Evolutionary conservation across 1,140 invertebrate species (phyloP).

Genomic region (Galleria mellonella): DNA sequence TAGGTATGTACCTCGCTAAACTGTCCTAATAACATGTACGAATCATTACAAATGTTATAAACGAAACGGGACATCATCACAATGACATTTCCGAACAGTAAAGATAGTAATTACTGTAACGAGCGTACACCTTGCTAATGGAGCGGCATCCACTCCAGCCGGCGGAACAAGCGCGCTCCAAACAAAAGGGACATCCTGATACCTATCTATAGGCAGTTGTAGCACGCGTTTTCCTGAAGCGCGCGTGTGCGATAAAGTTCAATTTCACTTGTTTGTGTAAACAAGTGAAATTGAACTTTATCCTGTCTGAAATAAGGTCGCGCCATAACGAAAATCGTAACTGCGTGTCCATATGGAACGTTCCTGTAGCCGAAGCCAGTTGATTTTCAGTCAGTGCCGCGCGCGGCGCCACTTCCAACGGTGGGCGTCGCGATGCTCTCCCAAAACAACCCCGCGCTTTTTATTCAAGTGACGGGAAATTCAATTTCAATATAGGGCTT

Average conservation of each 20-base stretch:
- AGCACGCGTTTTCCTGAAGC: slow-evolving; percentile 3
- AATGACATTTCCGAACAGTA: too few species aligned
- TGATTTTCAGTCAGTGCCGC: slow-evolving; percentile 59
- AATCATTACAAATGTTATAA: too few species aligned
- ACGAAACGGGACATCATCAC: too few species aligned
- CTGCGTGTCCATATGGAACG: slow-evolving; percentile 26
- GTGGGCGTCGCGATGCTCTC: slow-evolving; percentile 58
- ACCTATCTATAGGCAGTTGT: slow-evolving; percentile 24
- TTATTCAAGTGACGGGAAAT: slow-evolving; percentile 16
- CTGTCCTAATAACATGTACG: too few species aligned
- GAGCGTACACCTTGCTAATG: slow-evolving; percentile 38
- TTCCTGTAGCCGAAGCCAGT: slow-evolving; percentile 35
- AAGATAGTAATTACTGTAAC: slow-evolving; percentile 6
- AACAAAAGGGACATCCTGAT: slow-evolving; percentile 65
- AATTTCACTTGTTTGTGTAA: slow-evolving; percentile 9
- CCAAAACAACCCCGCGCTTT: slow-evolving; percentile 30
- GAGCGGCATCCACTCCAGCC: slow-evolving; percentile 40
- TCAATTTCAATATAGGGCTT: slow-evolving; percentile 16
- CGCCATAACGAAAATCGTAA: slow-evolving; percentile 8
- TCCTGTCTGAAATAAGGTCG: slow-evolving; percentile 17
- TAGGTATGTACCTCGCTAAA: too few species aligned
- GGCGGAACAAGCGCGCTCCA: slow-evolving; percentile 43
- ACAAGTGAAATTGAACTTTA: slow-evolving; percentile 23
- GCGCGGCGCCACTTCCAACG: slow-evolving; percentile 58
- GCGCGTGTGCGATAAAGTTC: slow-evolving; percentile 21